Conservation (phyloP, 30 jellyfish, hydroid and myxozoan genomes). For the Catostylus mosaicus region DNA sequence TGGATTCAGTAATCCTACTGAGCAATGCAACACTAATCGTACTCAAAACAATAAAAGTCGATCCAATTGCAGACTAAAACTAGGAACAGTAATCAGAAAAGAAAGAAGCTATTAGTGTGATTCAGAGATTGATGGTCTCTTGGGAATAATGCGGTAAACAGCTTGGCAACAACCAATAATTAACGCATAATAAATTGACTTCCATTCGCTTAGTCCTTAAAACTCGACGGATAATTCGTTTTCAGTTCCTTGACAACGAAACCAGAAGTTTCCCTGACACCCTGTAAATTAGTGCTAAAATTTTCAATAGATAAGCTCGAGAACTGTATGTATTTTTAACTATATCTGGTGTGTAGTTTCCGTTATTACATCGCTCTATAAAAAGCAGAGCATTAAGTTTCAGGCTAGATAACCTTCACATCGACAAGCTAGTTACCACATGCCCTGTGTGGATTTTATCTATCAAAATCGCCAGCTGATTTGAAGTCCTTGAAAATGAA, state of each 20-base stretch:
- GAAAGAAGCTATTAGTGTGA: background rate
- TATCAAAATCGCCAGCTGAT: no score
- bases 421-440: no score
- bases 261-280: background rate
- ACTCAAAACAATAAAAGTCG: background rate
- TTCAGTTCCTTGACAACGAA: slow-evolving; percentile 9
- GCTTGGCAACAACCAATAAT: background rate
- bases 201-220: background rate
- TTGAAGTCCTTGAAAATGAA: no score
- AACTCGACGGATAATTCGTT: background rate
- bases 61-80: no score
- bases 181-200: slow-evolving; percentile 3
- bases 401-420: background rate
- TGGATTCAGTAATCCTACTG: background rate
- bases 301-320: background rate
- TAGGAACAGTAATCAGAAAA: background rate
- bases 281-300: slow-evolving; percentile 1
- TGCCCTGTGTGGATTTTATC: no score
- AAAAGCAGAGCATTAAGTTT: background rate
- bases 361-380: background rate
- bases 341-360: background rate
- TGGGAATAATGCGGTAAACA: background rate
- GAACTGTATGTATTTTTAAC: background rate
- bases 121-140: background rate
- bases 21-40: background rate